A percentile compares a stretch with the other conserved stretches of the same genome.
Conservation (phyloP, 2,113 vertebrate species). For the Thunnus thynnus region DNA sequence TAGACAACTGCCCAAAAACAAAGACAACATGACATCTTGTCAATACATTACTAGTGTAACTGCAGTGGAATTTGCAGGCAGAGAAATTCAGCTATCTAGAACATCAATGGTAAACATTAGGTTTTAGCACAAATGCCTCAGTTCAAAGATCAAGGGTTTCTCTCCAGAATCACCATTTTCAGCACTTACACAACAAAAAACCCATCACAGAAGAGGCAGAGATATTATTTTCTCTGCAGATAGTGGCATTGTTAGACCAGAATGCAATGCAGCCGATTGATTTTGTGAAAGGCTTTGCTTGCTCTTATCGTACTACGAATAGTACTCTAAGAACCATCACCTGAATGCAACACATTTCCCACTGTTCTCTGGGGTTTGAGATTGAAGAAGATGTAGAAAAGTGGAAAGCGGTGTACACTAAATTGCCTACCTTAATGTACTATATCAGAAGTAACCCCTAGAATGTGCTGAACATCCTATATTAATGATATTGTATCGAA, state of each 20-base stretch:
- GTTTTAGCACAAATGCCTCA: slow-evolving; percentile 7
- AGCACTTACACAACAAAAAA: slow-evolving; percentile 2
- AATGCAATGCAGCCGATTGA: background rate
- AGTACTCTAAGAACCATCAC: background rate
- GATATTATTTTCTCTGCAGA: background rate
- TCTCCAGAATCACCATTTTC: background rate
- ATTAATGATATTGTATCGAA: background rate
- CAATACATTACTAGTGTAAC: slow-evolving; percentile 22
- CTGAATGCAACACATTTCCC: slow-evolving; percentile 7
- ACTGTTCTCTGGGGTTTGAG: background rate
- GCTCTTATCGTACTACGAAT: background rate
- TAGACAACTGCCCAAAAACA: slow-evolving; percentile 13
- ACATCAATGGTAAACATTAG: slow-evolving; percentile 15
- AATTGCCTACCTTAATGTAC: too few species aligned
- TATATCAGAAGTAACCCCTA: background rate
- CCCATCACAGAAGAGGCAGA: background rate
- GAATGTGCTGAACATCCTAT: background rate
- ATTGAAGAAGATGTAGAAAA: background rate
- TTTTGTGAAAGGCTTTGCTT: background rate
- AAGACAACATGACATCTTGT: slow-evolving; percentile 1
- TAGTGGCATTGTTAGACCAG: background rate
- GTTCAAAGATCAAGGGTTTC: slow-evolving; percentile 29
- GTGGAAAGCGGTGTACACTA: background rate
- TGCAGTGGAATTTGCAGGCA: slow-evolving; percentile 17
- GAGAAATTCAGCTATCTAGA: slow-evolving; percentile 4